Conservation (phyloP, 2,888 invertebrate genomes). For the Drosophila meridiana region DNA sequence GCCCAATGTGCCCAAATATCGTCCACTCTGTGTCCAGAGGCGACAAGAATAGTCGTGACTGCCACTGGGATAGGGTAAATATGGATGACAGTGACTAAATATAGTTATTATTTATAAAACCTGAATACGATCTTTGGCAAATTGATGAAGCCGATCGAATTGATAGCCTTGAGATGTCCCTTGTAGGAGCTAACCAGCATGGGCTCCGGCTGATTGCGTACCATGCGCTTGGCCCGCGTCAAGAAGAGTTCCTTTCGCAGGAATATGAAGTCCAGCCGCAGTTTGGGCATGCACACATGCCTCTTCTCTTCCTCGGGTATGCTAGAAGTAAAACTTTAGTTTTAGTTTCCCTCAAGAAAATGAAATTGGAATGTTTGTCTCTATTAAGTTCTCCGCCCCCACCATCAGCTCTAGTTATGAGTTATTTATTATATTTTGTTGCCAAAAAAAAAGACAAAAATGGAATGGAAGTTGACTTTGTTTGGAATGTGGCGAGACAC, state of each 20-base stretch:
- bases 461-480: slow-evolving; percentile 31
- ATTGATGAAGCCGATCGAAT: slow-evolving; percentile 89
- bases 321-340: slow-evolving; percentile 52
- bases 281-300: slow-evolving; percentile 87
- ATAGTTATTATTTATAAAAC: slow-evolving; percentile 83
- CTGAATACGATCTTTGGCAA: slow-evolving; percentile 89
- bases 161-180: slow-evolving; percentile 90
- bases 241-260: slow-evolving; percentile 88
- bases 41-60: slow-evolving; percentile 90
- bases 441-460: slow-evolving; percentile 37
- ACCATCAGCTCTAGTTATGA: slow-evolving; percentile 55
- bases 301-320: slow-evolving; percentile 83
- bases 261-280: slow-evolving; percentile 90
- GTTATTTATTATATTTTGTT: slow-evolving; percentile 66
- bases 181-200: slow-evolving; percentile 89
- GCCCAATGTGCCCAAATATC: slow-evolving; percentile 91
- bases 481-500: slow-evolving; percentile 58
- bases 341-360: slow-evolving; percentile 9
- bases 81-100: neutral
- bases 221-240: slow-evolving; percentile 89
- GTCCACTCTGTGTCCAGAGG: slow-evolving; percentile 90
- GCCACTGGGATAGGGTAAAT: slow-evolving; percentile 85
- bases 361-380: slow-evolving; percentile 27
- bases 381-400: slow-evolving; percentile 18
- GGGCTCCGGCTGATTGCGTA: slow-evolving; percentile 87